Evolutionary conservation across 2,888 invertebrate genomes (phyloP).

Genomic region (Tanytarsus gracilentus): DNA sequence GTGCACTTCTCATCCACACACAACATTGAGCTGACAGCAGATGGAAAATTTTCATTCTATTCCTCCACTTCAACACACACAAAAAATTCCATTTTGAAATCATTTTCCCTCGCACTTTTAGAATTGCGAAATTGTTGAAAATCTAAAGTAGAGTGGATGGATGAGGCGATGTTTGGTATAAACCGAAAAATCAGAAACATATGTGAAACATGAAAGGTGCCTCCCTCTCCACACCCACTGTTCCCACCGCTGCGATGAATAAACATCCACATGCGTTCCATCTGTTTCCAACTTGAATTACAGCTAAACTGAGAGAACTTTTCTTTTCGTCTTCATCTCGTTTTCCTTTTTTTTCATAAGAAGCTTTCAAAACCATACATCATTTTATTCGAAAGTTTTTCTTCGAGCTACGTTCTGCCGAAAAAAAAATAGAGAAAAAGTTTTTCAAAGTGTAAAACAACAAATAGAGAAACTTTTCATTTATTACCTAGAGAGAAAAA

Average conservation of each 20-base stretch:
- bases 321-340: background rate
- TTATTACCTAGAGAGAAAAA: too few species aligned
- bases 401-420: background rate
- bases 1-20: background rate
- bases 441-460: background rate
- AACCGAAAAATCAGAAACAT: slow-evolving; percentile 20
- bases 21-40: too few species aligned
- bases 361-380: slow-evolving; percentile 27
- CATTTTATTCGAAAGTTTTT: slow-evolving; percentile 22
- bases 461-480: slow-evolving; percentile 7
- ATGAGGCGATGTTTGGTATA: background rate
- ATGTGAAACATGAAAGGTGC: slow-evolving; percentile 17
- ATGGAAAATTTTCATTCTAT: slow-evolving; percentile 25
- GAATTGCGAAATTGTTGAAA: background rate
- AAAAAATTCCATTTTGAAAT: background rate
- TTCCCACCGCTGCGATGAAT: slow-evolving; percentile 10
- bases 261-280: slow-evolving; percentile 18
- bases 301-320: background rate
- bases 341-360: background rate
- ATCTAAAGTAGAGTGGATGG: background rate
- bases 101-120: background rate
- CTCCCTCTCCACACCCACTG: background rate
- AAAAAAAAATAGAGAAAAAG: background rate
- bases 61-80: background rate
- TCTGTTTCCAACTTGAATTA: slow-evolving; percentile 2